Evolutionary conservation across 2,888 invertebrate species (phyloP).

Genomic region (Ypsolopha scabrella): DNA sequence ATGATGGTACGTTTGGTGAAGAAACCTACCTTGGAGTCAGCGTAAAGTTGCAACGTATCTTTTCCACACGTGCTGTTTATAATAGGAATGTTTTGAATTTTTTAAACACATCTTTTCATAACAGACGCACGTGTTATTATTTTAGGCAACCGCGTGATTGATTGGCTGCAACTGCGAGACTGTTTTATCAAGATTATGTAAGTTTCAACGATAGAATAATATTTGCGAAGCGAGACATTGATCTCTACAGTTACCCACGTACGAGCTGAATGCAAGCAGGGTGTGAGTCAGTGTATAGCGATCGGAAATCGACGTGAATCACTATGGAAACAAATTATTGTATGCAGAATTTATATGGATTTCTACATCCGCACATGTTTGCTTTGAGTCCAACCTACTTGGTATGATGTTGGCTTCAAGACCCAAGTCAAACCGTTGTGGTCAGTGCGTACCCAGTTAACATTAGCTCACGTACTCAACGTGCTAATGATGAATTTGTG

Average conservation of each 20-base stretch:
- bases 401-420: too few relatives aligned
- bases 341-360: not conserved
- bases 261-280: not conserved
- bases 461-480: too few relatives aligned
- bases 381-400: too few relatives aligned
- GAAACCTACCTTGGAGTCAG: too few relatives aligned
- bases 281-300: not conserved
- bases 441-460: too few relatives aligned
- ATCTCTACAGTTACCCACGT: not conserved
- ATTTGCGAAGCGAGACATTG: too few relatives aligned
- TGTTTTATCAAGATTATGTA: too few relatives aligned
- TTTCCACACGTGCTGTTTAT: not conserved
- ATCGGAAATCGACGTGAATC: not conserved
- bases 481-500: too few relatives aligned
- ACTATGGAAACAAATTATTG: not conserved
- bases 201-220: too few relatives aligned
- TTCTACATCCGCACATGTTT: not conserved
- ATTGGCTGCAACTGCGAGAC: not conserved
- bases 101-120: not conserved
- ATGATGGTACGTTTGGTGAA: too few relatives aligned
- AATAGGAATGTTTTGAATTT: not conserved
- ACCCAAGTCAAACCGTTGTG: too few relatives aligned
- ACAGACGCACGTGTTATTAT: not conserved
- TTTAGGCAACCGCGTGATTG: not conserved
- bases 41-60: not conserved